Base-by-base conservation (phyloP, 2,113 vertebrate genomes). In the Ceyx margarethae region DNA sequence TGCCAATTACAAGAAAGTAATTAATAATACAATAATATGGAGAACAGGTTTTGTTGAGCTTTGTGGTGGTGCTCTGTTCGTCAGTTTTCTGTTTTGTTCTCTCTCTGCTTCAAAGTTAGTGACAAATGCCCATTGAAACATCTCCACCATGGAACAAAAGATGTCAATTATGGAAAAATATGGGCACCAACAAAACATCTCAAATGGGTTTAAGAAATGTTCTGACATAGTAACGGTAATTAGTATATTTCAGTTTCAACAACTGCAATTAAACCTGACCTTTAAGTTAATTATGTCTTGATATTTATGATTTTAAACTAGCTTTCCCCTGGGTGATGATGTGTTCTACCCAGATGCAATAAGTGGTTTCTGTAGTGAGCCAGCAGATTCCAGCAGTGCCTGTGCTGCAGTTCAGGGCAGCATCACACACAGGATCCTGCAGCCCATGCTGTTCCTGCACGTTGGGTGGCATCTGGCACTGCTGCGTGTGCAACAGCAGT, bases 181-280 rank as follows among this genome's bases (percentile, higher is more conserved):
- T 2, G 14, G 85, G 79, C 85, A 93, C 71, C 68, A 77, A 93
- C 86, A 96, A 97, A 98, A 95, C 93, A 95, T 96, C 96, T 96
- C 79, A 94, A 96, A 96, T 71, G 1, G 3, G 96, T 97, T 96
- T 84, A 96, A 96, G 95, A 96, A 96, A 96, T 95, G 96, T 97
- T 97, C 96, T 72, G 46, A 95, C 96, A 91, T 93, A 83, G 96
- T 94, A 95, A 86, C 90, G 75, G 79, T 95, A 97, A 98, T 98
- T 95, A 96, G 92, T 93, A 68, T 96, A 95, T 97, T 98, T 98
- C 96, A 97, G 89, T 96, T 97, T 97, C 96, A 97, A 98, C 97
- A 97, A 97, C 95, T 96, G 92, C 97, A 98, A 98, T 98, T 98
- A 98, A 98, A 97, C 95, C 94, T 98, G 98, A 98, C 98, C 98